phyloP scores from a whole-genome alignment of 2,797 vertebrate genomes.

The Hemibagrus guttatus region DNA sequence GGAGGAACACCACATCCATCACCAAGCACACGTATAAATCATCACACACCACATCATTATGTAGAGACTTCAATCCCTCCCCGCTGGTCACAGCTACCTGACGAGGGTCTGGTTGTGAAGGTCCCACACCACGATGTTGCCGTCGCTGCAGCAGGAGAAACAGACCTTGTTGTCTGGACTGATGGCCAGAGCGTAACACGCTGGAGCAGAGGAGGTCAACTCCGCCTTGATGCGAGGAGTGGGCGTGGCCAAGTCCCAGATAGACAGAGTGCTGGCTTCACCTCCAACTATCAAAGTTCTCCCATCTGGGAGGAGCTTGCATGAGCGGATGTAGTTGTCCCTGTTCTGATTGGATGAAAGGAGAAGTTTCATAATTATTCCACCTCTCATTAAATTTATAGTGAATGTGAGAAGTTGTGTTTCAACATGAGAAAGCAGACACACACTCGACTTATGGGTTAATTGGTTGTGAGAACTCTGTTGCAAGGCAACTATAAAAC shows the following conservation, averaged over 20 bases:
- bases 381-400: background rate
- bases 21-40: background rate
- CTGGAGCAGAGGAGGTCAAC: slow-evolving; percentile 90
- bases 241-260: slow-evolving; percentile 94
- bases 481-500: background rate
- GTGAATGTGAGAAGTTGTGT: background rate
- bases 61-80: background rate
- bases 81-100: slow-evolving; percentile 74
- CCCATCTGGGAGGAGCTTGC: slow-evolving; percentile 92
- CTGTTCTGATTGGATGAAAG: slow-evolving; percentile 79
- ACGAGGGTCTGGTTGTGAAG: slow-evolving; percentile 96
- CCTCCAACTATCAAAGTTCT: slow-evolving; percentile 95
- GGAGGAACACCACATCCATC: background rate
- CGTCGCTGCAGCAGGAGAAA: slow-evolving; percentile 96
- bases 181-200: slow-evolving; percentile 94
- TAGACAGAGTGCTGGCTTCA: slow-evolving; percentile 93
- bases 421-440: background rate
- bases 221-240: slow-evolving; percentile 95
- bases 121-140: slow-evolving; percentile 96
- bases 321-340: slow-evolving; percentile 97
- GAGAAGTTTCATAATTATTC: background rate
- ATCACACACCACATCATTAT: background rate
- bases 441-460: background rate
- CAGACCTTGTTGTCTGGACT: slow-evolving; percentile 96
- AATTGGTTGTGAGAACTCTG: background rate